Base-by-base conservation (phyloP, 2,113 vertebrate genomes). In the Tonatia bakeri region DNA sequence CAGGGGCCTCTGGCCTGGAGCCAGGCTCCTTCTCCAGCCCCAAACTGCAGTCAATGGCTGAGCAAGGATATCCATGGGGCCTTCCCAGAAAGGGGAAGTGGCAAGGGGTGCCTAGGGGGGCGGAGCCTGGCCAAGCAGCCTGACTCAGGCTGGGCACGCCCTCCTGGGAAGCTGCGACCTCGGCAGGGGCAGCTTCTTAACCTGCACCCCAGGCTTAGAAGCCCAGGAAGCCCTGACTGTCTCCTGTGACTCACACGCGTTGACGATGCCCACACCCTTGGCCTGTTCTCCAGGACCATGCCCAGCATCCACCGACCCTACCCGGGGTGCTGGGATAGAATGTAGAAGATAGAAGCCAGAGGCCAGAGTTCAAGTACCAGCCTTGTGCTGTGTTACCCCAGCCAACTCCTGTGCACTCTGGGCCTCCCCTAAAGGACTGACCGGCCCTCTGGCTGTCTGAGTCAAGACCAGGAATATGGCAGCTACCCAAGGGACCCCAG, bases 11-110 rank as follows among this genome's bases (percentile, higher is more conserved):
- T 14, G 33, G 47, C 90, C 87, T 45, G 24, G 70, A 93, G 52
- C 85, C 90, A 64, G 38, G 45, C 64, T 83, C 20, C 43, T 47
- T 69, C 69, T 56, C 45, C 15, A 31, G 36, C 56, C 72, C 87
- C 76, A 83, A 69, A 85, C 56, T 86, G 67, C 54, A 76, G 38
- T 38, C 4, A 0, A 38, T 13, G 36, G 76, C 80, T 19, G 5
- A 77, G 50, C 59, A 75, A 84, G 56, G 36, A 82, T 12, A 77
- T 70, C 89, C 69, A 83, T 0, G 80, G 93, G 89, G 87, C 69
- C 94, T 94, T 95, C 86, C 94, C 96, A 97, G 95, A 98, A 98
- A 97, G 84, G 94, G 96, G 97, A 97, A 98, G 89, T 33, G 10
- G 8, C 4, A 40, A 20, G 73, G 82, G 93, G 80, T 72, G 86